Evolutionary conservation across 2,888 invertebrate species (phyloP).

Genomic region (Petrophora chlorosata): DNA sequence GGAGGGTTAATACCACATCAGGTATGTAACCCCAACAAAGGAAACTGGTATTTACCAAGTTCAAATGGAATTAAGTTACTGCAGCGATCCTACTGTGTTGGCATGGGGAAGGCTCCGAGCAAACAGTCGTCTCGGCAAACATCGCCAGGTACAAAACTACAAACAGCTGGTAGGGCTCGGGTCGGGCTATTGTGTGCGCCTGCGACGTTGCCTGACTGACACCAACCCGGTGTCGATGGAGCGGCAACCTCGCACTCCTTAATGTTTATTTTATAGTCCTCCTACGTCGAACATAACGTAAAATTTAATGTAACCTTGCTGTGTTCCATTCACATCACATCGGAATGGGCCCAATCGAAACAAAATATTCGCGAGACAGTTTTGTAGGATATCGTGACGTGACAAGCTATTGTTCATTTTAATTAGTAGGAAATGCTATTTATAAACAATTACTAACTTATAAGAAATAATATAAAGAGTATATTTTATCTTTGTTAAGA

Average conservation of each 20-base stretch:
- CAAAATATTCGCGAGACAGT: background rate
- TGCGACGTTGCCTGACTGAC: conserved; percentile 46
- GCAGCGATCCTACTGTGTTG: conserved; percentile 29
- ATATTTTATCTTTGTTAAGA: too few relatives aligned
- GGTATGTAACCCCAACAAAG: conserved; percentile 20
- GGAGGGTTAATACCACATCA: background rate
- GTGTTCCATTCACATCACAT: conserved; percentile 18
- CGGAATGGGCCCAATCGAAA: background rate
- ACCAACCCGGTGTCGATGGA: conserved; percentile 43
- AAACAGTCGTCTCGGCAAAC: conserved; percentile 56
- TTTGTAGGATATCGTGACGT: too few relatives aligned
- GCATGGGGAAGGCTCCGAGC: conserved; percentile 41
- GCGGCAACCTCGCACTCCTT: conserved; percentile 66
- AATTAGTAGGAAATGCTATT: too few relatives aligned
- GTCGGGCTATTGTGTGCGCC: conserved; percentile 57
- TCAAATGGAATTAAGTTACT: conserved; percentile 24
- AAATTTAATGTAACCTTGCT: conserved; percentile 25
- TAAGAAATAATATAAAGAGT: too few relatives aligned
- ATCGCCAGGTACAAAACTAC: conserved; percentile 58
- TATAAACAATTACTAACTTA: too few relatives aligned
- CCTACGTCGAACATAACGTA: conserved; percentile 30
- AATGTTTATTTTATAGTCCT: conserved; percentile 47
- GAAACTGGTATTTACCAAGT: conserved; percentile 19
- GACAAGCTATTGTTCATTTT: too few relatives aligned
- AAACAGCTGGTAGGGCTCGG: conserved; percentile 64